These are phyloP conservation scores for Poecile montanus DNA, from an alignment of 2,797 vertebrate genomes.

Conservation along the genomic window DNA sequence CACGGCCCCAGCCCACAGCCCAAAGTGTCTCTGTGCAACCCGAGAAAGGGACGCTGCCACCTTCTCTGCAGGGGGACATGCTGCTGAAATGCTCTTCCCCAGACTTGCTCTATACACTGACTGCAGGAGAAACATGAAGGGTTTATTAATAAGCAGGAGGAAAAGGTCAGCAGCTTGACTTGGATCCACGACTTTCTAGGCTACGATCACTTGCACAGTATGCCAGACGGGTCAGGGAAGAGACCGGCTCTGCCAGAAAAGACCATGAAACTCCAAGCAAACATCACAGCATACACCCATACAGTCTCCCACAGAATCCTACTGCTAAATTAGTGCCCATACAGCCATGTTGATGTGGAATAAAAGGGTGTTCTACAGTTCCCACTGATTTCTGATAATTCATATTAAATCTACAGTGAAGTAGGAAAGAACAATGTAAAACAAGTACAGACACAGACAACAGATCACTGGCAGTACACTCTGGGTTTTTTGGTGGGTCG, in stretches of 20 bases:
- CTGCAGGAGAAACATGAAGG: neutral
- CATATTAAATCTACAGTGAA: neutral
- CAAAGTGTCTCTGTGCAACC: neutral
- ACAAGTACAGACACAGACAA: neutral
- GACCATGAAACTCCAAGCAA: neutral
- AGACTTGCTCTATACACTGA: neutral
- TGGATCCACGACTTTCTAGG: neutral
- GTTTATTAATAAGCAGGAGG: conserved; percentile 9
- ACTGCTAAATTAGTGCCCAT: neutral
- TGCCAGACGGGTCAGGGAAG: neutral
- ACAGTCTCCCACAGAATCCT: neutral
- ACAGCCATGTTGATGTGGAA: accelerated
- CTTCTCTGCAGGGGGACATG: accelerated
- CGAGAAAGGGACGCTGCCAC: neutral
- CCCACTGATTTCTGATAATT: neutral
- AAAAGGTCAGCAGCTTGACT: conserved; percentile 8
- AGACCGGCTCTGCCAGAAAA: neutral
- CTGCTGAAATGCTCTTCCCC: neutral
- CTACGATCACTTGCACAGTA: neutral
- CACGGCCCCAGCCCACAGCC: neutral
- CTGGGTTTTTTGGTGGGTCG: neutral
- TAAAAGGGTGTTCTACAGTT: neutral
- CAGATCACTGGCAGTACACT: accelerated
- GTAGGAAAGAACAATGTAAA: neutral
- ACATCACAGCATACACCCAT: neutral